phyloP scores from a whole-genome alignment of 2,888 invertebrate species.

The Thelaira solivaga region DNA sequence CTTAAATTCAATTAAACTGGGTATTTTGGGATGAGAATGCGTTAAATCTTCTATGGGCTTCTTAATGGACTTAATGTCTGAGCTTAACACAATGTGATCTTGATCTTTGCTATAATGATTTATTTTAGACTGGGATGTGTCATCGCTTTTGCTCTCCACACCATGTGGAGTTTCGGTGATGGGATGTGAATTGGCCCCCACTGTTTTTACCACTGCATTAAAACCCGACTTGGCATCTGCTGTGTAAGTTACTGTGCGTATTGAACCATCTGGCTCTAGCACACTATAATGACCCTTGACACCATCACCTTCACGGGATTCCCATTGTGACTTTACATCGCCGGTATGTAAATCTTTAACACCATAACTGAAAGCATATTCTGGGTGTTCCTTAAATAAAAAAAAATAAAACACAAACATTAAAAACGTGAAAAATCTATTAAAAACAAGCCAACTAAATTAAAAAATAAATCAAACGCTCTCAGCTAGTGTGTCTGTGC shows the following conservation, averaged over 20 bases:
- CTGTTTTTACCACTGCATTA: constrained; percentile 79
- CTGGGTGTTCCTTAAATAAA: constrained; percentile 77
- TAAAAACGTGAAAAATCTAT: constrained; percentile 16
- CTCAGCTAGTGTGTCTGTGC: background rate
- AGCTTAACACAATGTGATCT: constrained; percentile 76
- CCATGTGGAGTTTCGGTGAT: constrained; percentile 73
- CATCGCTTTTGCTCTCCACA: constrained; percentile 67
- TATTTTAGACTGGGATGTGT: constrained; percentile 76
- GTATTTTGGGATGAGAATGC: constrained; percentile 73
- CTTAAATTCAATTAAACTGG: constrained; percentile 74
- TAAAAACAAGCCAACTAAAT: constrained; percentile 6
- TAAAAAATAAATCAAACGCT: constrained; percentile 5
- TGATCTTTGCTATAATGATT: constrained; percentile 77
- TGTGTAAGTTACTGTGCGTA: constrained; percentile 79
- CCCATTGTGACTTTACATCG: constrained; percentile 80
- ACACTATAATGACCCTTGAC: constrained; percentile 82
- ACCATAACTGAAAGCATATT: constrained; percentile 80
- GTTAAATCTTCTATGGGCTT: constrained; percentile 73
- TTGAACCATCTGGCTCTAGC: constrained; percentile 82
- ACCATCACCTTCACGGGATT: constrained; percentile 79
- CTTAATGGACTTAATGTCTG: constrained; percentile 73
- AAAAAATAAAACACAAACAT: no score
- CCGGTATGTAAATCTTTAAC: constrained; percentile 80
- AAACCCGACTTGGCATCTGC: constrained; percentile 79
- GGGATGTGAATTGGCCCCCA: constrained; percentile 76